Conservation (phyloP, 2,113 vertebrate genomes). For the Cromileptes altivelis region DNA sequence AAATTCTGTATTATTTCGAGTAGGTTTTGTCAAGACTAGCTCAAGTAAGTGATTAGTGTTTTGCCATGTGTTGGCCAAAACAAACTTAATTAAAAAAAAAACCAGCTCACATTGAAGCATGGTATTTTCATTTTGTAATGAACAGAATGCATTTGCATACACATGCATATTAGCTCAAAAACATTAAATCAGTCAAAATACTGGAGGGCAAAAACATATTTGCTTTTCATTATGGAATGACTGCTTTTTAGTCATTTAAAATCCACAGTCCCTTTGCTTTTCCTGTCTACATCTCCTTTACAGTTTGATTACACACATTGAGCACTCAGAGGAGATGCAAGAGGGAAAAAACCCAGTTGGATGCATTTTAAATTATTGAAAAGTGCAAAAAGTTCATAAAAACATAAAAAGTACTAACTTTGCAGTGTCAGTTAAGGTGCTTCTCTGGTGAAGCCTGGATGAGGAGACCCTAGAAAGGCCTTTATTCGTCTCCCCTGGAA, state of each 20-base stretch:
- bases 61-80: background rate
- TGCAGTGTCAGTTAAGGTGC: background rate
- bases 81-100: background rate
- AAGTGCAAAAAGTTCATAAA: conserved; percentile 3
- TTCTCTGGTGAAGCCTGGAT: background rate
- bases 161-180: too few relatives aligned
- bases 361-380: background rate
- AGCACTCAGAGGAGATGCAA: background rate
- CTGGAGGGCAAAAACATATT: background rate
- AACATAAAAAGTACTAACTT: background rate
- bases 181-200: background rate
- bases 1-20: too few relatives aligned
- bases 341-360: background rate
- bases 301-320: too few relatives aligned
- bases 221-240: background rate
- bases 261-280: background rate
- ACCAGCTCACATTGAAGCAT: background rate
- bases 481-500: conserved; percentile 4
- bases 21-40: too few relatives aligned
- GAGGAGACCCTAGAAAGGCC: conserved; percentile 1
- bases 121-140: background rate
- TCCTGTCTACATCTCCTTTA: background rate
- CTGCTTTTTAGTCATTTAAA: background rate
- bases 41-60: too few relatives aligned
- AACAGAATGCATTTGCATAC: background rate